These are phyloP conservation scores for Gambusia affinis DNA, from an alignment of 2,113 vertebrate genomes.

Conservation along the genomic window DNA sequence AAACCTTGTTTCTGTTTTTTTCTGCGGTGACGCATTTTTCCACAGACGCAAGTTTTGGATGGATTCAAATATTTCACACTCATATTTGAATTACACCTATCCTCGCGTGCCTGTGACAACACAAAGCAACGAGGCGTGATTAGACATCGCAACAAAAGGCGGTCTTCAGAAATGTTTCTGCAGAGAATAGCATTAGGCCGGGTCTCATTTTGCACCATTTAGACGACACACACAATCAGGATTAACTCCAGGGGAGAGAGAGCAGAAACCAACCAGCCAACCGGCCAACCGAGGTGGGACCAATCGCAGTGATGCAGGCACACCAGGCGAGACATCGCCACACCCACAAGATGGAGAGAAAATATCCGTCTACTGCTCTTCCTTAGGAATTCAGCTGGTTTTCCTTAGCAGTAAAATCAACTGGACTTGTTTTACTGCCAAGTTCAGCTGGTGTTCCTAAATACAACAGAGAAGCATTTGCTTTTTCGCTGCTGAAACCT, in stretches of 20 bases:
- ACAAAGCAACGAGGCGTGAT: conserved; percentile 65
- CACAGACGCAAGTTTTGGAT: conserved; percentile 20
- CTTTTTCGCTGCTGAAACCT: too few species aligned
- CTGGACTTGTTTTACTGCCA: too few species aligned
- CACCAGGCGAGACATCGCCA: too few species aligned
- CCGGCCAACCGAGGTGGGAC: too few species aligned
- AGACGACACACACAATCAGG: conserved; percentile 73
- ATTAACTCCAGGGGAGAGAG: conserved; percentile 66
- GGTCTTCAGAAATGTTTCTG: conserved; percentile 66
- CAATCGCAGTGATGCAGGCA: too few species aligned
- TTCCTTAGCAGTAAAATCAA: too few species aligned
- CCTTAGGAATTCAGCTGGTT: too few species aligned
- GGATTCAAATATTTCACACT: conserved; percentile 54
- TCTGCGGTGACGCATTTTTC: conserved; percentile 23
- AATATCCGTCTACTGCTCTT: too few species aligned
- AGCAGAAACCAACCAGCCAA: not conserved
- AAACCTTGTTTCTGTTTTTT: conserved; percentile 6
- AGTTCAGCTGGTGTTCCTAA: too few species aligned
- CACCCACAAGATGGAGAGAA: too few species aligned
- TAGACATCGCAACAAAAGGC: conserved; percentile 68
- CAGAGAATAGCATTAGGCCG: conserved; percentile 66
- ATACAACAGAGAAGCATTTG: too few species aligned
- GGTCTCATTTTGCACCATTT: conserved; percentile 66
- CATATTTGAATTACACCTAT: conserved; percentile 63
- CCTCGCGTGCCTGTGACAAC: conserved; percentile 33